These are phyloP conservation scores for Saccostrea cuccullata DNA, from an alignment of 1,140 invertebrate genomes.

Conservation along the genomic window DNA sequence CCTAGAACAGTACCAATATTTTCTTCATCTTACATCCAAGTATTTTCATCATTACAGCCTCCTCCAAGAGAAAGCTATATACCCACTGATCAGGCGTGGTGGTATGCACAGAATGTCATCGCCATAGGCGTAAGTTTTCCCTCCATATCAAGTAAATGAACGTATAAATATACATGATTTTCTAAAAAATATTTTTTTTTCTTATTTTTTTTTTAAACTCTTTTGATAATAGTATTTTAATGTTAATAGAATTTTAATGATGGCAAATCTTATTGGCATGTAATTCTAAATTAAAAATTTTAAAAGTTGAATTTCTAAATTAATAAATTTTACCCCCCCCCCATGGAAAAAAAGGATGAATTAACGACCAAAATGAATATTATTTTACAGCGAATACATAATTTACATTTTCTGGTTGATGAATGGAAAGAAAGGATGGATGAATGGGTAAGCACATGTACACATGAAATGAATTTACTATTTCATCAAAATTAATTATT, in stretches of 20 bases:
- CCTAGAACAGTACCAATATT: neutral
- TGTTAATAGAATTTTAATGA: too few relatives aligned
- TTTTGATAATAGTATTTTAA: neutral
- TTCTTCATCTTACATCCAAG: neutral
- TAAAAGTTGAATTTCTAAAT: too few relatives aligned
- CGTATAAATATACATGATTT: too few relatives aligned
- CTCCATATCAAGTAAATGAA: neutral
- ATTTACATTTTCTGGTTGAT: neutral
- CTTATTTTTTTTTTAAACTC: neutral
- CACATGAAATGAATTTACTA: too few relatives aligned
- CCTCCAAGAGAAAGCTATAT: neutral
- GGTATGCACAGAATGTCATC: slow-evolving; percentile 9
- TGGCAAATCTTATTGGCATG: too few relatives aligned
- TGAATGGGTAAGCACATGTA: neutral
- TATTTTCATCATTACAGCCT: neutral
- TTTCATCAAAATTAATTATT: too few relatives aligned
- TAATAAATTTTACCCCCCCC: too few relatives aligned
- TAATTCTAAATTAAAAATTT: too few relatives aligned
- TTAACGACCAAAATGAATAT: too few relatives aligned
- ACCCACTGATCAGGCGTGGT: neutral
- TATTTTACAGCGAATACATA: neutral
- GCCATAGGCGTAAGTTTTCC: neutral
- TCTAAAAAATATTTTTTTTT: too few relatives aligned
- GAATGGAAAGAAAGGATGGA: neutral
- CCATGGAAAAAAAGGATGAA: too few relatives aligned